phyloP scores from a whole-genome alignment of 1,140 invertebrate genomes.

The Penaeus indicus region DNA sequence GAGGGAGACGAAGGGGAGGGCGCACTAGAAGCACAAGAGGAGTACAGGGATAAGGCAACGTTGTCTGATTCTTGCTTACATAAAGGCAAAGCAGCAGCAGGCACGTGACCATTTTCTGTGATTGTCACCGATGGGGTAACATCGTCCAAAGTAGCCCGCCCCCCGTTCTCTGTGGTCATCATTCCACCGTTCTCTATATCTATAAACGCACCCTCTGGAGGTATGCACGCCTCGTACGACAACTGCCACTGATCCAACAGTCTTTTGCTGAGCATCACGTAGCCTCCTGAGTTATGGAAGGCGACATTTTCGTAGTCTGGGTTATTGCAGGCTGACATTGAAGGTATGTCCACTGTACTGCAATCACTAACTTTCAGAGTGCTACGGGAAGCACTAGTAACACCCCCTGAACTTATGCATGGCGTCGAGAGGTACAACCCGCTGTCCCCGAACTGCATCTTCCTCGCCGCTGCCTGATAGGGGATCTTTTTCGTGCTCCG shows the following conservation, averaged over 20 bases:
- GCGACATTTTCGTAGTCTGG: slow-evolving; percentile 59
- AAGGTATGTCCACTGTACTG: neutral
- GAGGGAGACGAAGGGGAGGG: neutral
- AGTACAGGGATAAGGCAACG: slow-evolving; percentile 52
- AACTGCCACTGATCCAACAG: slow-evolving; percentile 56
- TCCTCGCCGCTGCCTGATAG: slow-evolving; percentile 20
- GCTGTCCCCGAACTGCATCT: neutral
- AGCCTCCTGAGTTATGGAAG: slow-evolving; percentile 52
- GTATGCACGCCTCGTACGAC: slow-evolving; percentile 55
- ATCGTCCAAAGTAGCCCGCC: too few relatives aligned
- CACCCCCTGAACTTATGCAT: slow-evolving; percentile 34
- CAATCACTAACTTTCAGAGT: slow-evolving; percentile 18
- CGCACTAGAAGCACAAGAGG: slow-evolving; percentile 12
- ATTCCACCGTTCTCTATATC: slow-evolving; percentile 1
- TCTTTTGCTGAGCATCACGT: slow-evolving; percentile 58
- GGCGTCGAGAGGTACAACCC: slow-evolving; percentile 38
- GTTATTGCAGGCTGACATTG: neutral
- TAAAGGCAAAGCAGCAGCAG: slow-evolving; percentile 33
- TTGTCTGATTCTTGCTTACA: slow-evolving; percentile 50
- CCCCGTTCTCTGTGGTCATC: neutral
- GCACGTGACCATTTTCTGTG: slow-evolving; percentile 38
- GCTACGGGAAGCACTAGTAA: slow-evolving; percentile 13
- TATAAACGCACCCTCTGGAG: slow-evolving; percentile 26
- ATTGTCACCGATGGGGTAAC: neutral
- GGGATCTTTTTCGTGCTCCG: slow-evolving; percentile 30